Conservation (phyloP, 1,140 invertebrate species). For the Drosophila santomea region DNA sequence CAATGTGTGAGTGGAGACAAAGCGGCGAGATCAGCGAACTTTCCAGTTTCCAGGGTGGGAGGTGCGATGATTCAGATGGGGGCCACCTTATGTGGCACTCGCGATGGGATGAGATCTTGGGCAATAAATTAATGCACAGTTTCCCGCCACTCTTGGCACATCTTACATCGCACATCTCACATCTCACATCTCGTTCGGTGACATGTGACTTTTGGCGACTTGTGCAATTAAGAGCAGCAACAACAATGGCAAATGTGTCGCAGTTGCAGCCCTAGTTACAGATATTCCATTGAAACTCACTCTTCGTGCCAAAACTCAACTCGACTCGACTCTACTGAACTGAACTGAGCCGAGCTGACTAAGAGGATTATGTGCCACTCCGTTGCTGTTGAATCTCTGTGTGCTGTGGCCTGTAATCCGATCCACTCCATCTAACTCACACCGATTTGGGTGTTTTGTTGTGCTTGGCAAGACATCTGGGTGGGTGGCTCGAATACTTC, state of each 20-base stretch:
- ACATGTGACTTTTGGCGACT: slow-evolving; percentile 54
- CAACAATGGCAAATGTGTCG: slow-evolving; percentile 31
- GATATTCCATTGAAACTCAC: slow-evolving; percentile 28
- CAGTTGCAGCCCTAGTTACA: slow-evolving; percentile 25
- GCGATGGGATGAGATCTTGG: slow-evolving; percentile 24
- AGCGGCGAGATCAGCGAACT: slow-evolving; percentile 40
- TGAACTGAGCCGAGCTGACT: slow-evolving; percentile 22
- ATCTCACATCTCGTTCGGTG: slow-evolving; percentile 27
- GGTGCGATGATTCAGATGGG: slow-evolving; percentile 24
- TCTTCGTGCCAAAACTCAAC: slow-evolving; percentile 12
- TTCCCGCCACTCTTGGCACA: slow-evolving; percentile 17
- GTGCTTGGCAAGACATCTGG: slow-evolving; percentile 44
- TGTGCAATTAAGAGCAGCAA: slow-evolving; percentile 46
- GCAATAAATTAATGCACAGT: slow-evolving; percentile 33
- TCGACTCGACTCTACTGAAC: not conserved
- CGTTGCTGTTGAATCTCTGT: slow-evolving; percentile 38
- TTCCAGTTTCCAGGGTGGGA: slow-evolving; percentile 13
- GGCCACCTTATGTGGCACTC: slow-evolving; percentile 31
- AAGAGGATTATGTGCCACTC: slow-evolving; percentile 53
- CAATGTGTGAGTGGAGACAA: slow-evolving; percentile 11
- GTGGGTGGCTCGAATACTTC: slow-evolving; percentile 38
- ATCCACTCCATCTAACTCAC: slow-evolving; percentile 54
- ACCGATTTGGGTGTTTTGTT: slow-evolving; percentile 48
- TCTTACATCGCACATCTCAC: slow-evolving; percentile 9
- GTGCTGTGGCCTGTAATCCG: slow-evolving; percentile 33